Percentiles rank a stretch among this genome's conserved stretches.
Evolutionary conservation across 2,888 invertebrate species (phyloP).

Genomic region (Pristionchus maxplancki): DNA sequence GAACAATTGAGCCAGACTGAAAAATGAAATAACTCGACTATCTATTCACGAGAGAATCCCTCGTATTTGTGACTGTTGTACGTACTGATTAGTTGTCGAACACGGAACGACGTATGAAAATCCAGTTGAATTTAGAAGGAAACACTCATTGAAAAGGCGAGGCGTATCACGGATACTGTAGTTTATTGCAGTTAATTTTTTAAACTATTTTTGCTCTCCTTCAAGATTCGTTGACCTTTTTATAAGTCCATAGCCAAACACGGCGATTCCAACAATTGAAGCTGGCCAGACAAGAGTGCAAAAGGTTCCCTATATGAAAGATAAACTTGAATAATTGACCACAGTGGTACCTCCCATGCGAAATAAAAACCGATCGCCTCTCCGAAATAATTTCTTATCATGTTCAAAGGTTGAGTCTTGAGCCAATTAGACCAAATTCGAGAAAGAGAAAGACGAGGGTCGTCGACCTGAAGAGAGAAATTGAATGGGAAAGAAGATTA

Average conservation of each 20-base stretch:
- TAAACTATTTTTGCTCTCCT: too few relatives aligned
- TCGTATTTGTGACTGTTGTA: not conserved
- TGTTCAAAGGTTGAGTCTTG: slow-evolving; percentile 79
- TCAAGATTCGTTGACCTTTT: too few relatives aligned
- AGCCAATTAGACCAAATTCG: slow-evolving; percentile 76
- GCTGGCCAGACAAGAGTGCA: slow-evolving; percentile 79
- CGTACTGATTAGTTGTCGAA: slow-evolving; percentile 7
- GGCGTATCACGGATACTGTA: slow-evolving; percentile 8
- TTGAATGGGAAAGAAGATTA: not conserved
- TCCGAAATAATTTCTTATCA: slow-evolving; percentile 80
- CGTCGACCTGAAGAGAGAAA: not conserved
- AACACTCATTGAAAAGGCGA: slow-evolving; percentile 7
- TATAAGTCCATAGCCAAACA: slow-evolving; percentile 79
- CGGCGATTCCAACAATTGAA: slow-evolving; percentile 78
- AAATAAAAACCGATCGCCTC: slow-evolving; percentile 80
- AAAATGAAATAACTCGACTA: not conserved
- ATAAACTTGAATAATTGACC: not conserved
- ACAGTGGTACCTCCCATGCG: slow-evolving; percentile 79
- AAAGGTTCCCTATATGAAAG: slow-evolving; percentile 74
- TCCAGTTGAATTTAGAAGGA: slow-evolving; percentile 38
- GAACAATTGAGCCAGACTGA: slow-evolving; percentile 56
- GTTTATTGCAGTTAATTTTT: too few relatives aligned
- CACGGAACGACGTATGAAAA: not conserved
- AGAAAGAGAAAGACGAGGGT: slow-evolving; percentile 67
- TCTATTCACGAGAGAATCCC: too few relatives aligned